phyloP scores from a whole-genome alignment of 2,113 vertebrate species.

The Proterorhinus semilunaris region DNA sequence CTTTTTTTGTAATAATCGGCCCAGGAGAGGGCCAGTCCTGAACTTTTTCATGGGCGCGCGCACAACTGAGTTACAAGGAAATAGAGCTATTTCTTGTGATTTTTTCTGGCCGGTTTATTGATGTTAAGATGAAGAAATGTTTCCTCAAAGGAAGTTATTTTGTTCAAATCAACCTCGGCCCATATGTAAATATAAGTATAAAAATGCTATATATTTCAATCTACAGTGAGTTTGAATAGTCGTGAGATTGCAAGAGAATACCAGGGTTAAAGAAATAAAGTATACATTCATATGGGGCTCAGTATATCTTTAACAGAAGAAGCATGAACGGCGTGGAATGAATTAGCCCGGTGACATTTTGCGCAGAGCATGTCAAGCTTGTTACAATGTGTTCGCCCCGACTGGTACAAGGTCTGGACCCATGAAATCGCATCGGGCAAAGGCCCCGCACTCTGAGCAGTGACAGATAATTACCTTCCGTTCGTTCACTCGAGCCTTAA shows the following conservation, averaged over 20 bases:
- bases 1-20: not conserved
- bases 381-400: not conserved
- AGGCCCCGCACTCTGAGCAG: slow-evolving; percentile 59
- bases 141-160: too few relatives aligned
- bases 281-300: too few relatives aligned
- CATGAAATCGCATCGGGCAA: slow-evolving; percentile 61
- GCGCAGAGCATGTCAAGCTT: slow-evolving; percentile 19
- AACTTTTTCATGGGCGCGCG: not conserved
- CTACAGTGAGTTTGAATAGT: too few relatives aligned
- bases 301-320: too few relatives aligned
- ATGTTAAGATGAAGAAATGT: too few relatives aligned
- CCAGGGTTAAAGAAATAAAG: too few relatives aligned
- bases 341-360: slow-evolving; percentile 42
- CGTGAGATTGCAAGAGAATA: too few relatives aligned
- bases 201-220: too few relatives aligned
- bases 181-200: too few relatives aligned
- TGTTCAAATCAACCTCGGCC: too few relatives aligned
- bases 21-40: not conserved
- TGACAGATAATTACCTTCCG: slow-evolving; percentile 65
- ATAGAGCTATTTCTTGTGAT: too few relatives aligned
- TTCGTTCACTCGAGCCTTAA: slow-evolving; percentile 67
- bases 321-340: slow-evolving; percentile 37
- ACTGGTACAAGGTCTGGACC: slow-evolving; percentile 37
- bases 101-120: too few relatives aligned
- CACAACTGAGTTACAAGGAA: slow-evolving; percentile 12